Evolutionary conservation across 2,113 vertebrate genomes (phyloP), one percentile per base, ranked within the genome.

Genomic region (Puma concolor): DNA sequence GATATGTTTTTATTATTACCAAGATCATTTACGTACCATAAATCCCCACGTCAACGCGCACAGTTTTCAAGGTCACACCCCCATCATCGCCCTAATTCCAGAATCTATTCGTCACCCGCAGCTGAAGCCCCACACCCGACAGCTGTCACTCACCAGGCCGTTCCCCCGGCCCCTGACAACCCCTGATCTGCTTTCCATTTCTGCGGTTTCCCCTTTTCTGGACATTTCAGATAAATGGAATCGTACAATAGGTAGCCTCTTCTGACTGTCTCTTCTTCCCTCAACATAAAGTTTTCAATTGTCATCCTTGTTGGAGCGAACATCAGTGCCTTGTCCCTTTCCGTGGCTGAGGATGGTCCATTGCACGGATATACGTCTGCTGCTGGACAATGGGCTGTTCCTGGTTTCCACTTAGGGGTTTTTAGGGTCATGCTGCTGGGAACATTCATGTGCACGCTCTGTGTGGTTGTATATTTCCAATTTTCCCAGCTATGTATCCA

Each of bases 261-360:
- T 52, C 1, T 76, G 33, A 60, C n/a, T 31, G 25, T 77, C n/a
- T 48, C 44, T 8, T 12, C 66, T 31, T 27, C 23, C 48, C 67
- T 74, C 8, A 1, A 8, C 13, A 1, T 36, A 7, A 12, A 3
- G 8, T 60, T 41, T 38, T 16, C 0, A 7, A 23, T 44, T 33
- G 29, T 33, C 5, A 0, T 36, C 17, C 9, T 0, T 0, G 0
- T 1, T 2, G 19, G 0, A 0, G 13, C 2, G 0, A 0, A 4
- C 14, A 13, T 8, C 15, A 0, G 14, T 1, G 0, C 16, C 0
- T 38, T 15, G 15, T 19, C 15, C 21, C 21, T 63, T 80, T 36
- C 41, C 1, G 1, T 15, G 25, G 17, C 90, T 33, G 4, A 7
- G 7, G 23, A 67, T 13, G 33, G 33, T 48, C 67, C 44, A 4